These are phyloP conservation scores for Cavia porcellus DNA, from an alignment of 2,113 vertebrate species.

Conservation along the genomic window DNA sequence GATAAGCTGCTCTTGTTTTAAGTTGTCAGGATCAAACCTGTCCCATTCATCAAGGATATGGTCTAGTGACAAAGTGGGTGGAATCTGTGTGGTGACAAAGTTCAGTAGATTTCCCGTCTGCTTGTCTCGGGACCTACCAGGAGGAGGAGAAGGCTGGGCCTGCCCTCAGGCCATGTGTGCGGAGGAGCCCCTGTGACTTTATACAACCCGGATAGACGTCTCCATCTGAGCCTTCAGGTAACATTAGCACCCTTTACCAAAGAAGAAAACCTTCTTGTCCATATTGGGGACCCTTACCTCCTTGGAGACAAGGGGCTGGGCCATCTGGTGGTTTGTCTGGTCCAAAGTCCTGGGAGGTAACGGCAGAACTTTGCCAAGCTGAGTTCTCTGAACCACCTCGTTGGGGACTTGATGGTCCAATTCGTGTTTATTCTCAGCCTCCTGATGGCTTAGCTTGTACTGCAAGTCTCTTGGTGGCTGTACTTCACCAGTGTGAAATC, in stretches of 20 bases:
- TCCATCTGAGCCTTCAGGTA: no score
- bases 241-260: background rate
- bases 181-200: background rate
- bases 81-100: background rate
- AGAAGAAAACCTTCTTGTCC: background rate
- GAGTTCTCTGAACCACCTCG: background rate
- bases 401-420: background rate
- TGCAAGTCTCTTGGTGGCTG: background rate
- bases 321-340: background rate
- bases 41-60: background rate
- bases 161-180: background rate
- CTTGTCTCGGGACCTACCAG: background rate
- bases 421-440: background rate
- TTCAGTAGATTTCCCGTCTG: background rate
- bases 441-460: background rate
- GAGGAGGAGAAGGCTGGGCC: background rate
- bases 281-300: background rate
- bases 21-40: background rate
- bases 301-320: background rate
- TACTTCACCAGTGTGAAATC: background rate
- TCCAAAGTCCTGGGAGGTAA: background rate
- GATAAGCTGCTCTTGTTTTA: background rate
- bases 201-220: background rate
- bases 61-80: background rate
- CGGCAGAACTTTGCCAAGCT: background rate